A percentile compares a stretch with the other conserved stretches of the same genome.
Evolutionary conservation across 2,797 vertebrate genomes (phyloP).

Genomic region (Echeneis naucrates): DNA sequence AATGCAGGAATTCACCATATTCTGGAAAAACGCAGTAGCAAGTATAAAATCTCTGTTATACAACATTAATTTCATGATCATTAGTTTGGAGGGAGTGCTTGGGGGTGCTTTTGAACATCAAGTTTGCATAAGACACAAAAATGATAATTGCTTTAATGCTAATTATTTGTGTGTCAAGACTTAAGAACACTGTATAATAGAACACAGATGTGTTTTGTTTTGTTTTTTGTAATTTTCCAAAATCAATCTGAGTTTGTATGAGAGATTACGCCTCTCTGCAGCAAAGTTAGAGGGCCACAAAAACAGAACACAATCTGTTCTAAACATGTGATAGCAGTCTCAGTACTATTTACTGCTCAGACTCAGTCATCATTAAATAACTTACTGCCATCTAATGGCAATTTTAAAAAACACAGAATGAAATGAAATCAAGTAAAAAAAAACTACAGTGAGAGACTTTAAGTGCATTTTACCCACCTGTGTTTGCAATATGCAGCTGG

Average conservation of each 20-base stretch:
- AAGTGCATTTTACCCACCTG: slow-evolving; percentile 57
- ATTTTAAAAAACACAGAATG: background rate
- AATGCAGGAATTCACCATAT: slow-evolving; percentile 83
- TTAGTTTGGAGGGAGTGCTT: background rate
- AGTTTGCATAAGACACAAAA: background rate
- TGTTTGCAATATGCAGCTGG: slow-evolving; percentile 75
- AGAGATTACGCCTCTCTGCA: background rate
- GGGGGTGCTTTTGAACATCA: background rate
- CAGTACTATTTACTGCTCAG: background rate
- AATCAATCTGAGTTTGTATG: background rate
- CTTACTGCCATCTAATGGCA: slow-evolving; percentile 70
- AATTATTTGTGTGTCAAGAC: background rate
- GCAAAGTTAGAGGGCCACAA: no score
- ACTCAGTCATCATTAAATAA: background rate
- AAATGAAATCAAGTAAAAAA: background rate
- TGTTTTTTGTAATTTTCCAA: background rate
- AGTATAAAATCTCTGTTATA: background rate
- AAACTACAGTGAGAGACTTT: no score
- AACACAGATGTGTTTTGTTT: background rate
- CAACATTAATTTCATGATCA: background rate
- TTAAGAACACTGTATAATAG: background rate
- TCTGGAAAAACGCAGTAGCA: slow-evolving; percentile 62
- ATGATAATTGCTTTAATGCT: background rate
- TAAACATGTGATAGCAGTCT: background rate
- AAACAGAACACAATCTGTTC: background rate